Conservation (phyloP, 2,113 vertebrate species). For the Campylomormyrus tamandua region DNA sequence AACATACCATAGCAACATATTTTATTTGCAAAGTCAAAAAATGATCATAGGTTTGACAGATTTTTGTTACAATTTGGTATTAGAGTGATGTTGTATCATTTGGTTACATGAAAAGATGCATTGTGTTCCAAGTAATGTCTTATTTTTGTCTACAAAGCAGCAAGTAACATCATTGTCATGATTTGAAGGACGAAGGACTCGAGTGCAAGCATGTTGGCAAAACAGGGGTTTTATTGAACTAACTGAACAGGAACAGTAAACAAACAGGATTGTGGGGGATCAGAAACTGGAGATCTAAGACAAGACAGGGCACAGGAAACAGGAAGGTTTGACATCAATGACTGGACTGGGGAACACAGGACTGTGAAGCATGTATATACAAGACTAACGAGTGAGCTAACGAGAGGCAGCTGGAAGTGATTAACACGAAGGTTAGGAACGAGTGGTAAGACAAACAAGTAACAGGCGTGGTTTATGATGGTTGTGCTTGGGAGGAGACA, state of each 20-base stretch:
- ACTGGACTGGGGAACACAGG: neutral
- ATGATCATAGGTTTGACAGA: neutral
- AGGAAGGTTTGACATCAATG: neutral
- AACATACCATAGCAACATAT: neutral
- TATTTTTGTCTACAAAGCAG: neutral
- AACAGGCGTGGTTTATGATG: neutral
- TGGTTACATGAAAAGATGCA: neutral
- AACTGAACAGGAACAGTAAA: neutral
- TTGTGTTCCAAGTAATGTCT: neutral
- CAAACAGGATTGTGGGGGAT: no score
- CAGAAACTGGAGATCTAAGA: neutral
- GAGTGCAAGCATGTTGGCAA: neutral
- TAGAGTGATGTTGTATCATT: neutral
- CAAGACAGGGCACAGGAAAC: neutral
- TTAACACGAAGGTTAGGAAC: neutral
- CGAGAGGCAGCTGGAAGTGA: neutral
- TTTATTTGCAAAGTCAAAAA: neutral
- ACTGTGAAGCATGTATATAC: neutral
- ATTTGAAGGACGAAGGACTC: neutral
- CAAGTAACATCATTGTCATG: neutral
- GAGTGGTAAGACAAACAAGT: neutral
- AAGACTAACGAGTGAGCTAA: neutral
- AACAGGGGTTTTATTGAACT: neutral
- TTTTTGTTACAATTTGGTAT: neutral
- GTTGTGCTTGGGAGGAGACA: neutral